A percentile compares a stretch with the other conserved stretches of the same genome.
Evolutionary conservation across 2,888 invertebrate genomes (phyloP).

Genomic region (Mimachlamys varia): DNA sequence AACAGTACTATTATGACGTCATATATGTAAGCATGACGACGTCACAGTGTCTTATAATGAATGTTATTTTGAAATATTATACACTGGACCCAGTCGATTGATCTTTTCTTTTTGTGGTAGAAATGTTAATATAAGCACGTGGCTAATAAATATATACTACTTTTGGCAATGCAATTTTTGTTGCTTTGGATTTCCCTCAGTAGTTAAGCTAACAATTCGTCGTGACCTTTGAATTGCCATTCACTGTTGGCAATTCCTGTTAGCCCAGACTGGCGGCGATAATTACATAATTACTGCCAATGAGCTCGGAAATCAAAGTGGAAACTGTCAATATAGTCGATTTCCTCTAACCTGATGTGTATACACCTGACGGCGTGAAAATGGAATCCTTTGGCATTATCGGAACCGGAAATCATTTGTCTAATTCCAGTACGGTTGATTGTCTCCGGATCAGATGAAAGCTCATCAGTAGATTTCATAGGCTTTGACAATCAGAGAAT

Average conservation of each 20-base stretch:
- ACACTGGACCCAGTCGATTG: no score
- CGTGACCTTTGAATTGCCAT: neutral
- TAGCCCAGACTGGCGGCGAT: neutral
- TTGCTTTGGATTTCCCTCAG: no score
- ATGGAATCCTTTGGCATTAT: neutral
- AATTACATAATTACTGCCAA: neutral
- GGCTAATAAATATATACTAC: no score
- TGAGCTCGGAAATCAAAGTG: neutral
- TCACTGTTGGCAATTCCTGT: neutral
- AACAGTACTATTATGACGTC: no score
- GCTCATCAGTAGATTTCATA: neutral
- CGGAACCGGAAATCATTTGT: constrained; percentile 21
- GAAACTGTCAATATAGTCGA: neutral
- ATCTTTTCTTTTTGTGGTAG: no score
- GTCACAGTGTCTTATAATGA: no score
- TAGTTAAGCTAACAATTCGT: neutral
- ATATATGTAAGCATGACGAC: no score
- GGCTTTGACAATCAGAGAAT: neutral
- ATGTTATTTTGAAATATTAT: no score
- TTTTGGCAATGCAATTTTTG: no score
- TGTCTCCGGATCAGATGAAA: neutral
- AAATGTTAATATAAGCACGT: no score
- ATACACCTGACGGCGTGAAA: neutral
- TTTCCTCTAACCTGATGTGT: neutral
- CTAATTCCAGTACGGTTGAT: neutral